phyloP scores from a whole-genome alignment of 2,888 invertebrate genomes.

The Acleris literana region DNA sequence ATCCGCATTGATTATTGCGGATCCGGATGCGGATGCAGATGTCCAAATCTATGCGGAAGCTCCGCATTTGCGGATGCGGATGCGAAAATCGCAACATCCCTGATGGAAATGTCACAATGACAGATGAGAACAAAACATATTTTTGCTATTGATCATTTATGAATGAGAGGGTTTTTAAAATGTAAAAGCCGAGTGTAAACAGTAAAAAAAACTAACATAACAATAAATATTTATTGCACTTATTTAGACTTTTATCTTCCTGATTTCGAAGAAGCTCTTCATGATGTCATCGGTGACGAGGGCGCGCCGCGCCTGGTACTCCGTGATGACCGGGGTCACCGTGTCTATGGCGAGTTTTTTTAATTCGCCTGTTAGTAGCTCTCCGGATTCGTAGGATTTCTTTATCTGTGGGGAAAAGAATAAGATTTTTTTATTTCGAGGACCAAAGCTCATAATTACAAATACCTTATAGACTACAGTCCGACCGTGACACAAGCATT shows the following conservation, averaged over 20 bases:
- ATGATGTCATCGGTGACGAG: slow-evolving; percentile 93
- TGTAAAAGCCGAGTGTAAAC: neutral
- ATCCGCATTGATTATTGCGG: too few species aligned
- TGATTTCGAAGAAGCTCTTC: slow-evolving; percentile 91
- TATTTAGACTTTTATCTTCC: slow-evolving; percentile 86
- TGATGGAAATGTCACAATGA: too few species aligned
- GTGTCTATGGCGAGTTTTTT: slow-evolving; percentile 94
- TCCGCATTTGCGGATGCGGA: too few species aligned
- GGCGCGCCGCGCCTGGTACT: slow-evolving; percentile 92
- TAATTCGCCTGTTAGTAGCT: slow-evolving; percentile 95
- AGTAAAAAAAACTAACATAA: slow-evolving; percentile 7
- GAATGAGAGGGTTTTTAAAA: neutral
- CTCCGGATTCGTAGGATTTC: slow-evolving; percentile 93
- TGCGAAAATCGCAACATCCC: too few species aligned
- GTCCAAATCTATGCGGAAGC: too few species aligned
- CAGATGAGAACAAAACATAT: too few species aligned
- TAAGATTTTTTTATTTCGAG: too few species aligned
- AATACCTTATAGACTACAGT: too few species aligned
- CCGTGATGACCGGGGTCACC: slow-evolving; percentile 87
- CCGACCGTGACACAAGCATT: too few species aligned
- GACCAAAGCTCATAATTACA: too few species aligned
- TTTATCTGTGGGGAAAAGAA: slow-evolving; percentile 61
- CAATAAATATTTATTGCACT: slow-evolving; percentile 16
- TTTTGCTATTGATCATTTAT: too few species aligned
- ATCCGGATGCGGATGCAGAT: too few species aligned